Base-by-base conservation (phyloP, 1,140 invertebrate species). In the Lutraria rhynchaena region DNA sequence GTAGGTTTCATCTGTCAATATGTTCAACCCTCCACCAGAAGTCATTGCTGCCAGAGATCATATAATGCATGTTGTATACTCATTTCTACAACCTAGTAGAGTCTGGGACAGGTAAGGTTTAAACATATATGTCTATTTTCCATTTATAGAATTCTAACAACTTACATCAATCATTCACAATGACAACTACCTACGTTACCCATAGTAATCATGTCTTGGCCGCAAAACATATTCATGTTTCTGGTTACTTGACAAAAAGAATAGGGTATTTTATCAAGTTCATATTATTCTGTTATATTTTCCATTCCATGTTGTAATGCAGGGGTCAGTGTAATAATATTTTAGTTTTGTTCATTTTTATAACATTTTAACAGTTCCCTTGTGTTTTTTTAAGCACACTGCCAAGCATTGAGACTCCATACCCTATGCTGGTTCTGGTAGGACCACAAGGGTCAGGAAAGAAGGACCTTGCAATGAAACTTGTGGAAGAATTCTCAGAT, bases 401-500 rank as follows among this genome's bases (percentile, higher is more conserved):
- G 29, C 90, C 92, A 13, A 92, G 87, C 82, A 88, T 90, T 44
- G 90, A 92, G 55, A 91, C 91, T 13, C 91, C 90, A 22, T 93
- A 92, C 67, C 92, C 92, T 11, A 92, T 92, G 89, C 70, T 93
- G n/a, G 89, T 92, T 11, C 76, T 93, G 57, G 91, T 92, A 53
- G 92, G 92, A 37, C 92, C 92, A 15, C 88, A 89, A 71, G 92
- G 92, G 29, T 88, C 89, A 35, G 91, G 91, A 1, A 92, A 91
- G 76, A 90, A 89, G 78, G 87, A 91, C 35, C 85, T 93, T 17
- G 88, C 90, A 29, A 77, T 87, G 65, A 91, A 91, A 85, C 78
- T 92, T 13, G 91, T 91, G 3, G 90, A 92, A 22, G 91, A 93
- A 74, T 92, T 92, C 83, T 84, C 88, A 11, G 91, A 93, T 83